Base-by-base conservation (phyloP, 2,113 vertebrate species). In the Chionis minor region DNA sequence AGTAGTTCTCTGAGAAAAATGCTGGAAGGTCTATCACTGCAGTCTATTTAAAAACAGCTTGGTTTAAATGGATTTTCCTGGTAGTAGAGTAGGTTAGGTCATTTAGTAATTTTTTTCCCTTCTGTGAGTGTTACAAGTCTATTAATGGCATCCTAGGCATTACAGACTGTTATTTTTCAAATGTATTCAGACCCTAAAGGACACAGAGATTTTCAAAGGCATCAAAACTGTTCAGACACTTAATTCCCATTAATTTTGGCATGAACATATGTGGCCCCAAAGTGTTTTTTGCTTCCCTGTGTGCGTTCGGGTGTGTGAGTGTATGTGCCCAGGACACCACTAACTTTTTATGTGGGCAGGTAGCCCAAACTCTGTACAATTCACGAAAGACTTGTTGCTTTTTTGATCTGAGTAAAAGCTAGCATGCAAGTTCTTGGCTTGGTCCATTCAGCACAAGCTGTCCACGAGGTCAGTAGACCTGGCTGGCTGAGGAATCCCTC, bases 11-110 rank as follows among this genome's bases (percentile, higher is more conserved):
- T 56, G 21, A 91, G 75, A 94, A 94, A 94, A 92, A 85, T 85
- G 4, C 24, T 77, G 40, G 42, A 88, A 89, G 49, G 4, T 80
- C 22, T 71, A 33, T 70, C n/a, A 73, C 56, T 82, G 69, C 47
- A 72, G 24, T 54, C 73, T 79, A n/a, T 80, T 90, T 81, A 58
- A 69, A 85, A 82, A 1, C 26, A 81, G 44, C 61, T 94, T 87
- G 35, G 21, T 90, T 95, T 75, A 91, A 92, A 75, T 80, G 38
- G 27, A 88, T 91, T 96, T 92, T 83, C 30, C 19, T 72, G 40
- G 35, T 65, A 72, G 40, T 72, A 6, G 26, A 58, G 21, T 56
- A 83, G 47, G 30, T 84, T 69, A 89, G 33, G 42, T 81, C 7
- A 75, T 74, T 67, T 67, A 30, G 26, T 32, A 32, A 16, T 63